Evolutionary conservation across 2,113 vertebrate genomes (phyloP).

Genomic region (Glareola pratincola): DNA sequence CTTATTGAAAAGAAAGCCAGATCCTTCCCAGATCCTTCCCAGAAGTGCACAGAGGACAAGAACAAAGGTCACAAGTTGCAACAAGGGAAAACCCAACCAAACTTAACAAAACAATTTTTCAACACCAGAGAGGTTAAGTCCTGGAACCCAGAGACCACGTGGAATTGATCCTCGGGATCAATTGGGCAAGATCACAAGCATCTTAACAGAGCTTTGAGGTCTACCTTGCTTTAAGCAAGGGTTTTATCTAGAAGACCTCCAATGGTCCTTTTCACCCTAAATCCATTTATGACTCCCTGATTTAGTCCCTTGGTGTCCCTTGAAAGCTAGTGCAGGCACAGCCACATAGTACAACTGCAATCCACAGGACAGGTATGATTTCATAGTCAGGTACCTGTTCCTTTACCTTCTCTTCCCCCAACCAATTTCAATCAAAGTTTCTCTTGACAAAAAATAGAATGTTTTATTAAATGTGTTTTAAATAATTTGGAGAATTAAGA

Average conservation of each 20-base stretch:
- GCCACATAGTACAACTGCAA: neutral
- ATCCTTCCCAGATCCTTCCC: neutral
- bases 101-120: neutral
- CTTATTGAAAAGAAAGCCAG: neutral
- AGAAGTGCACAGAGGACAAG: neutral
- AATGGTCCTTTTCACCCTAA: neutral
- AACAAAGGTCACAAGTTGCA: neutral
- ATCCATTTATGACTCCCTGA: neutral
- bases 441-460: neutral
- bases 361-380: neutral
- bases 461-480: neutral
- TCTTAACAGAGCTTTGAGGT: neutral
- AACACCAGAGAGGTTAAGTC: neutral
- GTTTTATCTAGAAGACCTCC: neutral
- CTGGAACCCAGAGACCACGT: neutral
- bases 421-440: neutral
- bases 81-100: neutral
- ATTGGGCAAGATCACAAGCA: neutral
- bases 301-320: neutral
- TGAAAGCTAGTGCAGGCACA: neutral
- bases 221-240: neutral
- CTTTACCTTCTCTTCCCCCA: neutral
- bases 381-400: neutral
- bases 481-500: neutral
- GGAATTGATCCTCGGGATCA: neutral